phyloP scores from a whole-genome alignment of 2,888 invertebrate genomes.

The Drosophila hamatofila region DNA sequence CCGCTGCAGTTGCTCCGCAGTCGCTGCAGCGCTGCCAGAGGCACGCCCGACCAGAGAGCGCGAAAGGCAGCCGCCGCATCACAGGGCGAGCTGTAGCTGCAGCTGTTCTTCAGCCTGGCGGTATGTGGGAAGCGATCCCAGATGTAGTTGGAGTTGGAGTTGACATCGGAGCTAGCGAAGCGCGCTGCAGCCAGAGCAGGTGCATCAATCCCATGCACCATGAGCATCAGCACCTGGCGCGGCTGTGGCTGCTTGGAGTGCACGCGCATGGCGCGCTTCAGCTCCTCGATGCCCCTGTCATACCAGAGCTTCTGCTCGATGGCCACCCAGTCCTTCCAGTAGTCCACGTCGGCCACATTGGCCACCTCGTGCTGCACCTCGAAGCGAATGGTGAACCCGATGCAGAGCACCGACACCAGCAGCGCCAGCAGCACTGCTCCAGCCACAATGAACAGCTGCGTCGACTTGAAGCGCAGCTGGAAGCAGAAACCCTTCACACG shows the following conservation, averaged over 20 bases:
- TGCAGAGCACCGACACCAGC: slow-evolving; percentile 72
- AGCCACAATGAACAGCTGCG: slow-evolving; percentile 74
- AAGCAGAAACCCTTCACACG: slow-evolving; percentile 39
- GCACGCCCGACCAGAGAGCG: slow-evolving; percentile 92
- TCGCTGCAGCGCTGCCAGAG: slow-evolving; percentile 17
- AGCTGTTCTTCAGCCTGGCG: slow-evolving; percentile 94
- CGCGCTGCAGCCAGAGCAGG: slow-evolving; percentile 89
- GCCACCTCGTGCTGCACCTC: slow-evolving; percentile 77
- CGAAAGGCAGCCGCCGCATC: slow-evolving; percentile 94
- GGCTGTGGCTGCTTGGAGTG: slow-evolving; percentile 73
- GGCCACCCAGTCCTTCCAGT: slow-evolving; percentile 71
- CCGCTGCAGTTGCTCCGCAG: slow-evolving; percentile 88
- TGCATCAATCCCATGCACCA: slow-evolving; percentile 95
- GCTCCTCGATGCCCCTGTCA: slow-evolving; percentile 85
- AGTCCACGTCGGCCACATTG: slow-evolving; percentile 66
- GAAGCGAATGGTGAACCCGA: slow-evolving; percentile 75
- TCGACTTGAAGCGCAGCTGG: slow-evolving; percentile 58
- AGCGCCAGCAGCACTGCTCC: slow-evolving; percentile 67
- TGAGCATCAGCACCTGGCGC: slow-evolving; percentile 92
- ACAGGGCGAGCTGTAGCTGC: slow-evolving; percentile 91
- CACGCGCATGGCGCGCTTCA: slow-evolving; percentile 87
- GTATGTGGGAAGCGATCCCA: slow-evolving; percentile 94
- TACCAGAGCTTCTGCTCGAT: slow-evolving; percentile 84
- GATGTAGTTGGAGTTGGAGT: slow-evolving; percentile 83
- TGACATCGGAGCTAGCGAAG: slow-evolving; percentile 87